Conservation (phyloP, 2,113 vertebrate genomes). For the Cyprinus carpio region DNA sequence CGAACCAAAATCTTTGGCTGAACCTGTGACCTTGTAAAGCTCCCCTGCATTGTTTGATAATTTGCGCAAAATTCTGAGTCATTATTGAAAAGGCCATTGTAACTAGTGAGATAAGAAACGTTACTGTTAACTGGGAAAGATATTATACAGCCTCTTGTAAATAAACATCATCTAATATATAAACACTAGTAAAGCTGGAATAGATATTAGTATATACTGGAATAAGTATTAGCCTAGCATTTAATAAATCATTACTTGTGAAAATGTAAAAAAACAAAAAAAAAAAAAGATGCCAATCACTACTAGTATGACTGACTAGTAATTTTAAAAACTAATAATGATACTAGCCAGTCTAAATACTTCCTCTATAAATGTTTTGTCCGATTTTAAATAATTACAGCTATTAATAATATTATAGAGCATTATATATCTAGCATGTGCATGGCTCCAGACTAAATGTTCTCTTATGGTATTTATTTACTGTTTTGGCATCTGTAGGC, state of each 20-base stretch:
- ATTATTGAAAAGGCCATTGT: too few relatives aligned
- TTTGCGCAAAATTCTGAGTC: neutral
- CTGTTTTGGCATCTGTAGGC: conserved; percentile 34
- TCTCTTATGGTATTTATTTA: neutral
- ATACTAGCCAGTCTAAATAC: neutral
- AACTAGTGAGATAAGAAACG: too few relatives aligned
- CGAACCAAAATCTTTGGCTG: neutral
- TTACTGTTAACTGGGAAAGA: too few relatives aligned
- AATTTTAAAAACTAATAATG: neutral
- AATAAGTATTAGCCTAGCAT: too few relatives aligned
- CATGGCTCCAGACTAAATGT: neutral
- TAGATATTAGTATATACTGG: too few relatives aligned
- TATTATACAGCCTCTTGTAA: too few relatives aligned
- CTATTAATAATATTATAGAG: neutral
- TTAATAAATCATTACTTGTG: neutral
- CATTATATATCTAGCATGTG: neutral
- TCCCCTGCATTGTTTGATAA: conserved; percentile 1
- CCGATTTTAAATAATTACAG: neutral
- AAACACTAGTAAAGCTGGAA: too few relatives aligned
- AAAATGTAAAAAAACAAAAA: neutral
- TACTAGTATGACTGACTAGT: neutral
- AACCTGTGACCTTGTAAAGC: neutral
- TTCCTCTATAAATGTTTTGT: neutral
- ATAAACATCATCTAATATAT: too few relatives aligned
- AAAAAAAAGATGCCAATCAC: neutral